Percentiles rank a stretch among this genome's conserved stretches.
These are phyloP conservation scores for Chondrilla cf. caribensis DNA, from an alignment of 37 sponge, comb jelly and placozoan genomes.

Conservation along the genomic window DNA sequence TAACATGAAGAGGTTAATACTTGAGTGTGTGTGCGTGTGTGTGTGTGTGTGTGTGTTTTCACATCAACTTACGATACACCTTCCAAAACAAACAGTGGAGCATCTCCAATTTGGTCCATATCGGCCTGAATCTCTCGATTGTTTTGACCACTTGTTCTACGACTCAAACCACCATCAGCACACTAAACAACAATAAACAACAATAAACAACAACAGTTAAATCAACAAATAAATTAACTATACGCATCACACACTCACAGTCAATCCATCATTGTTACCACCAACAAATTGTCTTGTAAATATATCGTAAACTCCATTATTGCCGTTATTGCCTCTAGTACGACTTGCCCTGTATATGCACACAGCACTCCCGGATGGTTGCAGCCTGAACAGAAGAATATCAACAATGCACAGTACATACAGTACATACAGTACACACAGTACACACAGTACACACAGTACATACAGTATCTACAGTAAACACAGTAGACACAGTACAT, in stretches of 20 bases:
- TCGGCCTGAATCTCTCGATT: too few species aligned
- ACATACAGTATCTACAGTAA: too few species aligned
- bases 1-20: neutral
- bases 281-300: neutral
- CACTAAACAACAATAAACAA: neutral
- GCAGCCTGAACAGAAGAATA: neutral
- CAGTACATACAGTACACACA: neutral
- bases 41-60: neutral
- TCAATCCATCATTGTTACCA: too few species aligned
- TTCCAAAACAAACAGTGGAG: too few species aligned
- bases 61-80: too few species aligned
- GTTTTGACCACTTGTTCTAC: too few species aligned
- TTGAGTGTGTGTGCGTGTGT: neutral
- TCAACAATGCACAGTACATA: neutral
- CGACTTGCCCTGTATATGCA: neutral
- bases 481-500: too few species aligned
- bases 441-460: too few species aligned
- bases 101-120: too few species aligned
- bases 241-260: too few species aligned
- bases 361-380: neutral
- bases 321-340: neutral
- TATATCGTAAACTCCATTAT: neutral
- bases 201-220: too few species aligned
- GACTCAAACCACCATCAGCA: neutral
- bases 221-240: too few species aligned